Evolutionary conservation across 1,140 invertebrate species (phyloP).

Genomic region (Papilio helenus): DNA sequence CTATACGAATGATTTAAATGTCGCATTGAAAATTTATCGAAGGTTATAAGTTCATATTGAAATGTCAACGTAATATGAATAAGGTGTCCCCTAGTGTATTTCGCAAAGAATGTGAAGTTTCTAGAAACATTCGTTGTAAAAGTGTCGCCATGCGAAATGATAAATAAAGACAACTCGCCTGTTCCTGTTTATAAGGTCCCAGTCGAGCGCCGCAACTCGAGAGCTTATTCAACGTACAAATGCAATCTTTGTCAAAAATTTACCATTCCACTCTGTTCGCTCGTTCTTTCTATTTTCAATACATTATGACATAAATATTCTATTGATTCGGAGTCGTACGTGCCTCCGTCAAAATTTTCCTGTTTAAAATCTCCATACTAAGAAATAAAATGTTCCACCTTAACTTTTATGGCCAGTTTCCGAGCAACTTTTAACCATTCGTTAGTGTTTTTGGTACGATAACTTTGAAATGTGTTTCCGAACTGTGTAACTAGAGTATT

Average conservation of each 20-base stretch:
- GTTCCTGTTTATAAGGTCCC: conserved; percentile 37
- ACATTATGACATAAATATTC: conserved; percentile 37
- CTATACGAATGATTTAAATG: neutral
- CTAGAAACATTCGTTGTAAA: conserved; percentile 28
- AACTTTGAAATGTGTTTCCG: too few relatives aligned
- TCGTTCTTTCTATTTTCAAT: conserved; percentile 30
- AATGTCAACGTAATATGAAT: conserved; percentile 13
- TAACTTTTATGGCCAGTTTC: too few relatives aligned
- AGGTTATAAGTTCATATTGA: neutral
- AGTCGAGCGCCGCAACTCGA: conserved; percentile 19
- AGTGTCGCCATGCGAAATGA: conserved; percentile 21
- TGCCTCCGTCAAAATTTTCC: neutral
- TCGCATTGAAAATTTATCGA: neutral
- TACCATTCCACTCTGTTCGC: conserved; percentile 10
- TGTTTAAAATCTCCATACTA: neutral
- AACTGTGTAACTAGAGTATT: too few relatives aligned
- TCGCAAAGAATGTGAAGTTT: neutral
- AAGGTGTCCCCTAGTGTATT: conserved; percentile 1
- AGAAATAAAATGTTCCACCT: neutral
- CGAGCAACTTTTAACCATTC: too few relatives aligned
- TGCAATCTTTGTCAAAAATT: conserved; percentile 38
- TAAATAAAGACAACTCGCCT: conserved; percentile 37
- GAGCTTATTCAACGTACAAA: conserved; percentile 38
- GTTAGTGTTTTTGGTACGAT: too few relatives aligned
- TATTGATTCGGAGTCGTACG: conserved; percentile 21